Evolutionary conservation across 2,888 invertebrate species (phyloP).

Genomic region (Syritta pipiens): DNA sequence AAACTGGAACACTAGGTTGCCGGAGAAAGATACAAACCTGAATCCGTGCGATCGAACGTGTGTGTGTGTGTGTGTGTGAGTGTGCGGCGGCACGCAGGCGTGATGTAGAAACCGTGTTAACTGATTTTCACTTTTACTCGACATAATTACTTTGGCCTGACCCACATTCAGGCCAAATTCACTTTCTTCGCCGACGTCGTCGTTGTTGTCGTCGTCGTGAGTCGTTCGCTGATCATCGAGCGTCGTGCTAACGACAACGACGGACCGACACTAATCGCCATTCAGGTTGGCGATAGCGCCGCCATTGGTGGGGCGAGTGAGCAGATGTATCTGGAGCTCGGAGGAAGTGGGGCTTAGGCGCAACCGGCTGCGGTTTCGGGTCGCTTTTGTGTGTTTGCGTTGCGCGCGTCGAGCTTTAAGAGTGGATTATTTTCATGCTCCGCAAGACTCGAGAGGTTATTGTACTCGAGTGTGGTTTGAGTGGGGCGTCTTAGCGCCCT

Average conservation of each 20-base stretch:
- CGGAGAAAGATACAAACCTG: conserved; percentile 62
- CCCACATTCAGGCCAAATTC: conserved; percentile 67
- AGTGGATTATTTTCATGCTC: neutral
- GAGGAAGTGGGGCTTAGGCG: conserved; percentile 13
- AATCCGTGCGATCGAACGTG: conserved; percentile 8
- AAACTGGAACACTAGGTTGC: conserved; percentile 68
- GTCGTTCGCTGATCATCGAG: neutral
- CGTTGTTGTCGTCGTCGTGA: neutral
- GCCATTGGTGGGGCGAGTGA: conserved; percentile 27
- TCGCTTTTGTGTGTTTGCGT: conserved; percentile 48
- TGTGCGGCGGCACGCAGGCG: conserved; percentile 52
- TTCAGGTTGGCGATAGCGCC: conserved; percentile 42
- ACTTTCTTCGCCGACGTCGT: conserved; percentile 61
- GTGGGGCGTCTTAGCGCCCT: too few relatives aligned
- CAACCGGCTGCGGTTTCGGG: conserved; percentile 28
- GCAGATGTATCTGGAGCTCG: conserved; percentile 58
- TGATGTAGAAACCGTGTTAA: conserved; percentile 69
- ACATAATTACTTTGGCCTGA: conserved; percentile 69
- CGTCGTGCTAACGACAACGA: too few relatives aligned
- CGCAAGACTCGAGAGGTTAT: conserved; percentile 50
- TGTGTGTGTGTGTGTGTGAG: neutral
- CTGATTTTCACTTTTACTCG: conserved; percentile 70
- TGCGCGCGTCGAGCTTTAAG: conserved; percentile 38
- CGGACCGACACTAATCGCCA: conserved; percentile 38
- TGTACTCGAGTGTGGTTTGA: conserved; percentile 37